Evolutionary conservation across 2,888 invertebrate genomes (phyloP).

Genomic region (Allygus modestus): DNA sequence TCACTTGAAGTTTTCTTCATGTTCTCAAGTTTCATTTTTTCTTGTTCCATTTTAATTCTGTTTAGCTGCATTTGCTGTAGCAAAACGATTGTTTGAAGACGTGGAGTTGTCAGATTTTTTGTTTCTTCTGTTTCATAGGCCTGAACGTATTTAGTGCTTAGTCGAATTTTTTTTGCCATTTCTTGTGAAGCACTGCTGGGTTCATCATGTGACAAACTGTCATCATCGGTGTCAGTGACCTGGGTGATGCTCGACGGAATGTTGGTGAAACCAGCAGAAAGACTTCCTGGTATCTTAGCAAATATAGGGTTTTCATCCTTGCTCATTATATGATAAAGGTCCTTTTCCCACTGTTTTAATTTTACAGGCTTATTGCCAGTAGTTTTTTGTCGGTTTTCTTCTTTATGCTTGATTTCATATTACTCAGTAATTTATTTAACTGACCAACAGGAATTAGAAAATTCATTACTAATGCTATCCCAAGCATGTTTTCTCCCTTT

Average conservation of each 20-base stretch:
- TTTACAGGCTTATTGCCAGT: neutral
- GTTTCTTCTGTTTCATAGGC: neutral
- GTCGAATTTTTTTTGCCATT: neutral
- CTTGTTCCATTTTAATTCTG: neutral
- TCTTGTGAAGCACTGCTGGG: neutral
- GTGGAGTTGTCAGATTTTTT: neutral
- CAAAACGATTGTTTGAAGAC: neutral
- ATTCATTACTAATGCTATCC: neutral
- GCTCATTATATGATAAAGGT: neutral
- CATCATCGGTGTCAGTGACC: neutral
- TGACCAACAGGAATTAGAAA: neutral
- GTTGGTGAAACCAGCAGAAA: neutral
- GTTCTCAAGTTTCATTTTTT: neutral
- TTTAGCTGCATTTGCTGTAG: neutral
- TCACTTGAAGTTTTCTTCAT: neutral
- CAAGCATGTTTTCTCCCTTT: neutral
- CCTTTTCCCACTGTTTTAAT: conserved; percentile 4
- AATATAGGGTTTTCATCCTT: neutral
- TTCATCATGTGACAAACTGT: neutral
- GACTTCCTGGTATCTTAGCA: neutral
- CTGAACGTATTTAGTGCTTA: neutral
- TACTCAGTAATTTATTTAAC: neutral
- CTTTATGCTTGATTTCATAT: neutral
- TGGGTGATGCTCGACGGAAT: neutral
- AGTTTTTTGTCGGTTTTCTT: neutral